A percentile compares a stretch with the other conserved stretches of the same genome.
These are phyloP conservation scores for Andrena trimmerana DNA, from an alignment of 2,888 invertebrate species.

Conservation along the genomic window DNA sequence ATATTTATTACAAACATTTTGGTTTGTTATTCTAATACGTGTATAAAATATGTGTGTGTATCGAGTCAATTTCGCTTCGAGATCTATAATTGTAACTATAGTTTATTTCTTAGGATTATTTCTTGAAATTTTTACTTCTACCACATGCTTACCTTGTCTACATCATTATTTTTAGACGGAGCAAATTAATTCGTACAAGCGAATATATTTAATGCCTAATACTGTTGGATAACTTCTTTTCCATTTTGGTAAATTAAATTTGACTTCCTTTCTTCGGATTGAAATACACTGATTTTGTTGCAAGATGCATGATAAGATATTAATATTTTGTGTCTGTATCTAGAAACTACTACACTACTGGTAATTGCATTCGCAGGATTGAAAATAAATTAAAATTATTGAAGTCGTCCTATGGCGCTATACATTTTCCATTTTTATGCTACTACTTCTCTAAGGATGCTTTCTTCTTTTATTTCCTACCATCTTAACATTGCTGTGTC, in stretches of 20 bases:
- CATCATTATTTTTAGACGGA: neutral
- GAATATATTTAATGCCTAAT: neutral
- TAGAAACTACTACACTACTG: neutral
- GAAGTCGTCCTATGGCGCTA: neutral
- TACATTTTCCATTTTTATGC: too few species aligned
- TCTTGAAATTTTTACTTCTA: constrained; percentile 11
- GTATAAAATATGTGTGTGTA: constrained; percentile 33
- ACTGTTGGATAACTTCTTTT: neutral
- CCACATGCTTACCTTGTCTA: neutral
- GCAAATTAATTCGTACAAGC: neutral
- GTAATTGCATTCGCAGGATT: neutral
- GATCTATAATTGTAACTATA: constrained; percentile 20
- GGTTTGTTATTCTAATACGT: constrained; percentile 13
- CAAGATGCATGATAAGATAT: too few species aligned
- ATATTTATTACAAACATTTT: constrained; percentile 31
- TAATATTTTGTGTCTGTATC: too few species aligned
- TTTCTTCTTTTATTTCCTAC: too few species aligned
- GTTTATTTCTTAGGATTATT: constrained; percentile 6
- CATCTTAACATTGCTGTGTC: too few species aligned
- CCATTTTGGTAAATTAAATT: neutral
- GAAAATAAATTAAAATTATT: neutral
- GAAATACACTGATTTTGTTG: neutral
- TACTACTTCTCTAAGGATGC: too few species aligned
- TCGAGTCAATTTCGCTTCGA: constrained; percentile 5
- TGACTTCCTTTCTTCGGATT: neutral